Base-by-base conservation (phyloP, 2,888 invertebrate genomes). In the Spodoptera picta region DNA sequence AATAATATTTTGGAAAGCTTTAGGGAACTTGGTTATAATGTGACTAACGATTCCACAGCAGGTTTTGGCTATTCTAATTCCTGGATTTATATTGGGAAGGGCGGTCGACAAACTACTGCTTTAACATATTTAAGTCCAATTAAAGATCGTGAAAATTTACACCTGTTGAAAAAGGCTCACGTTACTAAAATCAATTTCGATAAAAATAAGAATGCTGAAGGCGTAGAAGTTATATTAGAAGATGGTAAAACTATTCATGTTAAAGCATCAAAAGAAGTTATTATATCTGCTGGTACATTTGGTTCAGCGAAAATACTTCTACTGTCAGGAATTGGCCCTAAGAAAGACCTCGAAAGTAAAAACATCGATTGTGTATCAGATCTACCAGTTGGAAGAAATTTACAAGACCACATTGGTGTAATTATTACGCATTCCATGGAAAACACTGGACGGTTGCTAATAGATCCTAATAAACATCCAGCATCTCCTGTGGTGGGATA, bases 341-440 rank as follows among this genome's bases (percentile, higher is more conserved):
- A 86, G 53, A 77, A 91, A 24, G 91, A 95, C 54, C 82, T 96
- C 1, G 63, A 90, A 61, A 48, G 77, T 9, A 76, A 93, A 14
- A 90, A 92, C 5, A 95, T 96, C 60, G 81, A 89, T 51, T 91
- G 96, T 0, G 83, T 96, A 1, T 92, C 95, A 66, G 93, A 97
- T 86, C 88, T 97, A 19, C 95, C 96, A 14, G 97, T 97, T 0
- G 97, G 97, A 0, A 92, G 94, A 74, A 97, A 97, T 84, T 89
- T 97, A 10, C 97, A 97, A 76, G 96, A 97, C 82, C 97, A 97
- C n/a, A 58, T 48, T 5, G 62, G 62, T n/a, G 67, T 71, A 14
- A 31, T 63, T 0, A 36, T 73, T 19, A 27, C 44, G 4, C 48
- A 66, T 52, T 51, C 63, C 1, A 66, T 75, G 60, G 67, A 73